Evolutionary conservation across 2,797 vertebrate species (phyloP).

Genomic region (Triplophysa yarkandensis): DNA sequence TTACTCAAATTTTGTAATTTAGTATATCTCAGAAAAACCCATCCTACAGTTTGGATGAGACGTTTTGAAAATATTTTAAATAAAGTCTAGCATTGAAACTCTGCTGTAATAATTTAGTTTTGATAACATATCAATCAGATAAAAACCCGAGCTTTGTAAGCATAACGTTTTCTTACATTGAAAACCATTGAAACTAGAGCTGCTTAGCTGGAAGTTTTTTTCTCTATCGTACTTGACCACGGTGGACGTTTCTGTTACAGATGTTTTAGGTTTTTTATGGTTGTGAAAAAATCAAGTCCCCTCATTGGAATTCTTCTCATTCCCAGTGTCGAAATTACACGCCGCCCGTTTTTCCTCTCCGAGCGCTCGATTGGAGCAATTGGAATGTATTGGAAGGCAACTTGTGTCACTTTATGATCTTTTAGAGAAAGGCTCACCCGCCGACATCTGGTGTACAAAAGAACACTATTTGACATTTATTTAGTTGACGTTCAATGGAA

Average conservation of each 20-base stretch:
- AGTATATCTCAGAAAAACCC: too few species aligned
- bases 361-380: conserved; percentile 17
- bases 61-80: too few species aligned
- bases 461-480: conserved; percentile 5
- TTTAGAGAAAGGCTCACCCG: conserved; percentile 6
- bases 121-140: conserved; percentile 8
- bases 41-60: too few species aligned
- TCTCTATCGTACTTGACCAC: conserved; percentile 15
- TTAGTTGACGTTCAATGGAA: conserved; percentile 9
- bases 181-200: conserved; percentile 17
- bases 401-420: conserved; percentile 44
- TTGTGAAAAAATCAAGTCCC: neutral
- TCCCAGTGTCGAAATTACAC: conserved; percentile 23
- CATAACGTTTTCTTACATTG: neutral
- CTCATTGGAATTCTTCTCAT: conserved; percentile 40
- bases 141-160: neutral
- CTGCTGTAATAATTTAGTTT: conserved; percentile 4
- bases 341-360: neutral
- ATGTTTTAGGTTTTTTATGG: conserved; percentile 33
- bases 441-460: conserved; percentile 14
- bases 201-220: neutral
- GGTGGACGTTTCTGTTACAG: neutral
- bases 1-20: too few species aligned
- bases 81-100: neutral
- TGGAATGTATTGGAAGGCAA: conserved; percentile 32